Conservation (phyloP, 2,888 invertebrate species). For the Cheilosia variabilis region DNA sequence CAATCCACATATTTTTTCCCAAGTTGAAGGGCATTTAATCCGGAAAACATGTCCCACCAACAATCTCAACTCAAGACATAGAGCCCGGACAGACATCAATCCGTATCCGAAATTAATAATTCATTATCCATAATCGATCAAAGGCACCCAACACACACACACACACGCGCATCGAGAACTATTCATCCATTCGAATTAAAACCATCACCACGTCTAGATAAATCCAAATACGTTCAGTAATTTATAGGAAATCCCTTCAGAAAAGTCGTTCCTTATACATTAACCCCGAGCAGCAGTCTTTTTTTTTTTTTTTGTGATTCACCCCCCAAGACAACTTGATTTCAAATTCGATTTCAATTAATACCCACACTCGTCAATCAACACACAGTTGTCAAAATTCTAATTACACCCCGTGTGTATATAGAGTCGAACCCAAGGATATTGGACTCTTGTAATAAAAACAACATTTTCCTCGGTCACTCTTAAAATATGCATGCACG, state of each 20-base stretch:
- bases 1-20: not conserved
- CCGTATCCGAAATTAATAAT: conserved; percentile 45
- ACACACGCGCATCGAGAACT: conserved; percentile 40
- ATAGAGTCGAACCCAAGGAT: conserved; percentile 52
- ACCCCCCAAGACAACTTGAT: conserved; percentile 55
- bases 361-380: conserved; percentile 44
- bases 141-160: conserved; percentile 20
- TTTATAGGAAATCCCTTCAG: conserved; percentile 57
- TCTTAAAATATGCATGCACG: conserved; percentile 74
- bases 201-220: conserved; percentile 11
- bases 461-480: conserved; percentile 64
- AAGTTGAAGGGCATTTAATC: conserved; percentile 8
- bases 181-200: conserved; percentile 56
- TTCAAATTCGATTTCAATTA: conserved; percentile 76
- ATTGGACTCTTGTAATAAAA: conserved; percentile 47
- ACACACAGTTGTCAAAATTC: conserved; percentile 70
- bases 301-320: conserved; percentile 15
- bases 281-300: conserved; percentile 17
- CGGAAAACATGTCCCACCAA: not conserved
- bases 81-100: conserved; percentile 30
- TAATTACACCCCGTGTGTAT: conserved; percentile 63
- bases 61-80: conserved; percentile 6
- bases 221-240: conserved; percentile 65
- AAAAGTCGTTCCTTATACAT: conserved; percentile 33
- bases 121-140: conserved; percentile 68